These are phyloP conservation scores for Cotesia glomerata DNA, from an alignment of 1,140 invertebrate species.

Conservation along the genomic window DNA sequence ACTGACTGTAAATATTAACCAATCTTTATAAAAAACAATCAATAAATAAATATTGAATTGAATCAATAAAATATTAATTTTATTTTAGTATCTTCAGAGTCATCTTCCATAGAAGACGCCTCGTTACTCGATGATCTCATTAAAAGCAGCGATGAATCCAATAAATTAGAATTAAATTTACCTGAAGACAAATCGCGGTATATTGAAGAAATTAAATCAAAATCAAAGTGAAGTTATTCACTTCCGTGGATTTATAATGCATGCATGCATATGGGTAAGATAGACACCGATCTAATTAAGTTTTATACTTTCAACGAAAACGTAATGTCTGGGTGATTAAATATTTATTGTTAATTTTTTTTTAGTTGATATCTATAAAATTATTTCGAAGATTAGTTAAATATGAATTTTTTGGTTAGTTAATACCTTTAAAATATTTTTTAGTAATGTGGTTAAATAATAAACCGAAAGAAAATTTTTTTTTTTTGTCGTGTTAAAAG, in stretches of 20 bases:
- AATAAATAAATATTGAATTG: not conserved
- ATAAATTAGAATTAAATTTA: not conserved
- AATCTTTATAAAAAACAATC: not conserved
- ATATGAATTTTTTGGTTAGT: too few species aligned
- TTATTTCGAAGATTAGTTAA: too few species aligned
- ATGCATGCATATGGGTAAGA: not conserved
- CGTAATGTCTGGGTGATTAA: too few species aligned
- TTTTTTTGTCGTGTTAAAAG: too few species aligned
- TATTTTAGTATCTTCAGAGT: slow-evolving; percentile 43
- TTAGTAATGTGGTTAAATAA: too few species aligned
- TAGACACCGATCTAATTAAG: too few species aligned
- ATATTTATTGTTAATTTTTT: too few species aligned
- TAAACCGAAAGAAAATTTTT: too few species aligned
- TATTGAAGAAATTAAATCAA: not conserved
- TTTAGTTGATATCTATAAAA: too few species aligned
- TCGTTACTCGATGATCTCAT: slow-evolving; percentile 42
- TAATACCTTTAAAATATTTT: too few species aligned
- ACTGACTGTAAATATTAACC: slow-evolving; percentile 36
- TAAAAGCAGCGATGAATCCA: slow-evolving; percentile 36
- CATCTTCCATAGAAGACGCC: slow-evolving; percentile 48
- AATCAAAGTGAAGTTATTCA: not conserved
- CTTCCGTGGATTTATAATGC: not conserved
- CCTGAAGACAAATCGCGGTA: not conserved
- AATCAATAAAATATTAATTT: not conserved
- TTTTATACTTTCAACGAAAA: too few species aligned